A percentile compares a stretch with the other conserved stretches of the same genome.
Evolutionary conservation across 92 coral and sea anemone genomes (phyloP).

Genomic region (Micromussa lordhowensis): DNA sequence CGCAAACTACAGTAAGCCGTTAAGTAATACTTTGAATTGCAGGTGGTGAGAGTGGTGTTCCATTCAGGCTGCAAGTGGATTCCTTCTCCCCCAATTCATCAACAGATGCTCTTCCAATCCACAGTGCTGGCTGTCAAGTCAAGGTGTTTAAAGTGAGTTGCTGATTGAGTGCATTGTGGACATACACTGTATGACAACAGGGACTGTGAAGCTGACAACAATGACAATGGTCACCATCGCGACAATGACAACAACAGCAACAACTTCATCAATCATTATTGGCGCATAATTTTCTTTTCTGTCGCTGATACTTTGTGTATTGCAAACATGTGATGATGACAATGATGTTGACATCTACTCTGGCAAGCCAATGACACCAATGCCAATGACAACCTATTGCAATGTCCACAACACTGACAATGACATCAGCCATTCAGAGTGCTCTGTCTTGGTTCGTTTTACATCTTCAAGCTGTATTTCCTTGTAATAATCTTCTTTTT

Average conservation of each 20-base stretch:
- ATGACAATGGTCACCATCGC: too few relatives aligned
- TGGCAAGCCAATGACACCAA: background rate
- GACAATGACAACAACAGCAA: too few relatives aligned
- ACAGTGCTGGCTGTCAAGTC: constrained; percentile 84
- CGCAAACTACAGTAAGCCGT: background rate
- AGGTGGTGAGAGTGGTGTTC: constrained; percentile 99
- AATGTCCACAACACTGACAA: background rate
- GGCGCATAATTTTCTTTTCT: too few relatives aligned
- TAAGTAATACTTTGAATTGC: background rate
- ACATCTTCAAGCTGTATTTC: background rate
- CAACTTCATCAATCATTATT: too few relatives aligned
- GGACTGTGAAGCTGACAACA: too few relatives aligned
- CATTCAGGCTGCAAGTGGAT: constrained; percentile 86
- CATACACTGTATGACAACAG: too few relatives aligned
- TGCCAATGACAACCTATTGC: background rate
- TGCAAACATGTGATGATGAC: too few relatives aligned
- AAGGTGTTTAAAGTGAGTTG: constrained; percentile 89
- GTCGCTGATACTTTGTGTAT: background rate
- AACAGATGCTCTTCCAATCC: constrained; percentile 68
- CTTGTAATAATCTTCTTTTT: background rate
- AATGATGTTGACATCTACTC: background rate
- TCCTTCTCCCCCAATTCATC: constrained; percentile 73
- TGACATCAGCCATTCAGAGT: too few relatives aligned
- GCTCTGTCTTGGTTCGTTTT: too few relatives aligned
- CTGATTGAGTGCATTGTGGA: background rate